A percentile compares a stretch with the other conserved stretches of the same genome.
phyloP scores from a whole-genome alignment of 2,113 vertebrate genomes.

The Neogale vison region DNA sequence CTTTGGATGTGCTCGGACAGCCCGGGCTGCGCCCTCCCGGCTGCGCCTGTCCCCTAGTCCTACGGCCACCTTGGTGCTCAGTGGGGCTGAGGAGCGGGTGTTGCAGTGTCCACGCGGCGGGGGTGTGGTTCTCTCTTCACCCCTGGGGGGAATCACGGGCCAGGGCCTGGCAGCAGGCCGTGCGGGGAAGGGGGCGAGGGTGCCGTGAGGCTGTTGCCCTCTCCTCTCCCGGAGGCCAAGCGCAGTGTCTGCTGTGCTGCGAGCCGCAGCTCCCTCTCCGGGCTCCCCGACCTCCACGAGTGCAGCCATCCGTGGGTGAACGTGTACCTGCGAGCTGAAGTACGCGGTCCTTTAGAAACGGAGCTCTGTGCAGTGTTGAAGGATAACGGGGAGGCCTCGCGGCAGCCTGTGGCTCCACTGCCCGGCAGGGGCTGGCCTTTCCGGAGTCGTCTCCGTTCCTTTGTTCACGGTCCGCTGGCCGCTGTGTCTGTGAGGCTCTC shows the following conservation, averaged over 20 bases:
- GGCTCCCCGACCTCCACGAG: background rate
- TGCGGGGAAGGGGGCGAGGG: background rate
- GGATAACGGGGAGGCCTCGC: background rate
- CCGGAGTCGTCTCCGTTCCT: background rate
- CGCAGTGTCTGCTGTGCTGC: background rate
- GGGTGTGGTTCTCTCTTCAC: background rate
- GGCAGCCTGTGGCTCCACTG: accelerated
- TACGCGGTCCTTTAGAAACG: background rate
- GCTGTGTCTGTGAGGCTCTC: background rate
- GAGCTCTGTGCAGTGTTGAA: background rate
- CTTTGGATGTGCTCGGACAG: background rate
- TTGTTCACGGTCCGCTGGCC: background rate
- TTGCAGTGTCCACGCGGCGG: background rate
- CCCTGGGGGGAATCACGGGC: background rate
- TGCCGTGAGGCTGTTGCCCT: background rate
- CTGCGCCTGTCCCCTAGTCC: background rate
- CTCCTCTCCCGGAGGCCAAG: accelerated
- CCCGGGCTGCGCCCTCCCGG: background rate
- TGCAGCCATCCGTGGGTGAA: accelerated
- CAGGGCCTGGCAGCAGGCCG: background rate
- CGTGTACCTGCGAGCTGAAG: background rate
- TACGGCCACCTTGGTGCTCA: background rate
- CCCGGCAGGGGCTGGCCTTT: background rate
- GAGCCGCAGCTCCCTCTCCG: background rate
- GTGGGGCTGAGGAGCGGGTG: background rate